Conservation (phyloP, 1,140 invertebrate genomes). For the Prorops nasuta region DNA sequence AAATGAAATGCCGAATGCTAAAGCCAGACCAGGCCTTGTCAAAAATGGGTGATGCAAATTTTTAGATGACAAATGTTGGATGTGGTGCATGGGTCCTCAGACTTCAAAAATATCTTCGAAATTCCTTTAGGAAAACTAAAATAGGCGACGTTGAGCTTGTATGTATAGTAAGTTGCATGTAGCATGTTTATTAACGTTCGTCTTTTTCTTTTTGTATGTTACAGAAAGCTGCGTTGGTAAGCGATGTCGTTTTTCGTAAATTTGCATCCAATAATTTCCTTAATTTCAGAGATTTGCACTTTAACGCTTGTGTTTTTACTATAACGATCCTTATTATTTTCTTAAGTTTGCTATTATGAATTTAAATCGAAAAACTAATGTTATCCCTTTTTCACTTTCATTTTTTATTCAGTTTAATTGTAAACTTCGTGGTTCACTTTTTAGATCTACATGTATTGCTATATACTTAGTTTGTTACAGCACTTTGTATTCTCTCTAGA, state of each 20-base stretch:
- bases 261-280: conserved; percentile 7
- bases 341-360: too few relatives aligned
- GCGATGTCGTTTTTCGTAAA: conserved; percentile 26
- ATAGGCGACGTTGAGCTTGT: conserved; percentile 55
- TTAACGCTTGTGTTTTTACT: conserved; percentile 9
- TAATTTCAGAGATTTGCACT: conserved; percentile 9
- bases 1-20: too few relatives aligned
- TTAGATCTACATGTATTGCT: conserved; percentile 1
- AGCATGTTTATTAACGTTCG: conserved; percentile 44
- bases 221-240: conserved; percentile 53
- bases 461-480: too few relatives aligned
- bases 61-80: conserved; percentile 55
- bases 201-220: conserved; percentile 29
- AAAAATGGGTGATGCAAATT: conserved; percentile 22
- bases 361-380: too few relatives aligned
- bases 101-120: conserved; percentile 51
- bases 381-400: too few relatives aligned
- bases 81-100: conserved; percentile 53
- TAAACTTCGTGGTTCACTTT: too few relatives aligned
- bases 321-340: background rate
- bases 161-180: conserved; percentile 53
- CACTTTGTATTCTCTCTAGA: too few relatives aligned
- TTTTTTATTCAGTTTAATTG: too few relatives aligned
- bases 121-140: conserved; percentile 53
- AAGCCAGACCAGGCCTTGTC: conserved; percentile 3